Conservation (phyloP, 1,140 invertebrate species). For the Ceratina japonica region DNA sequence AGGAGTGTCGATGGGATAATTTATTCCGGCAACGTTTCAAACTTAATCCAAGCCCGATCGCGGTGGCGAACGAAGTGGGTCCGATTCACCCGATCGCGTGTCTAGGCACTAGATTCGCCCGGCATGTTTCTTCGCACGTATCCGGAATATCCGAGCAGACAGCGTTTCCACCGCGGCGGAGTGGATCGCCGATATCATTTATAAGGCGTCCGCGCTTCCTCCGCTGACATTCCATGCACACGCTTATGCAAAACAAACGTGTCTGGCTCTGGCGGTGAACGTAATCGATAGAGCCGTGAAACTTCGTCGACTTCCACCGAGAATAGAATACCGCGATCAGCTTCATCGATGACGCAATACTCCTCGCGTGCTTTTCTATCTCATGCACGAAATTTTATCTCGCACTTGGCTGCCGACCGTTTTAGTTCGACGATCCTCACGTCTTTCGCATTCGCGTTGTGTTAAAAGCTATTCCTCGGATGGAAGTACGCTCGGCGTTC, state of each 20-base stretch:
- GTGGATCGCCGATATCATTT: conserved; percentile 1
- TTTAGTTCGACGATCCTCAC: too few species aligned
- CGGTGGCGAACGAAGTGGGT: background rate
- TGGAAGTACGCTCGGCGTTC: too few species aligned
- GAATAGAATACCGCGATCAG: background rate
- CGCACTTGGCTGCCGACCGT: too few species aligned
- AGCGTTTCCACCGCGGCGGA: background rate
- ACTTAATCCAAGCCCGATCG: background rate
- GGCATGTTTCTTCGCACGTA: background rate
- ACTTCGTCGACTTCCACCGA: background rate
- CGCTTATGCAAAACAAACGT: conserved; percentile 28
- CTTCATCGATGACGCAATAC: conserved; percentile 3
- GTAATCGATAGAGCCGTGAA: background rate
- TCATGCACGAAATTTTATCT: too few species aligned
- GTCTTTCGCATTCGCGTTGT: too few species aligned
- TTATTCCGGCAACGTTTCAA: background rate
- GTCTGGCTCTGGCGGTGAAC: too few species aligned
- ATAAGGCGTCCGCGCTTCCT: background rate
- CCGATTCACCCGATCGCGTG: background rate
- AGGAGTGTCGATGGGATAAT: too few species aligned
- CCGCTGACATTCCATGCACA: conserved; percentile 22
- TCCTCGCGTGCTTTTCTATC: too few species aligned
- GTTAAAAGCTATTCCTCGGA: too few species aligned
- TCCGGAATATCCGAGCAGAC: conserved; percentile 1
- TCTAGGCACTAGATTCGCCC: too few species aligned